Evolutionary conservation across 2,888 invertebrate genomes (phyloP), one percentile per base, ranked within the genome.

Genomic region (Oscheius onirici): DNA sequence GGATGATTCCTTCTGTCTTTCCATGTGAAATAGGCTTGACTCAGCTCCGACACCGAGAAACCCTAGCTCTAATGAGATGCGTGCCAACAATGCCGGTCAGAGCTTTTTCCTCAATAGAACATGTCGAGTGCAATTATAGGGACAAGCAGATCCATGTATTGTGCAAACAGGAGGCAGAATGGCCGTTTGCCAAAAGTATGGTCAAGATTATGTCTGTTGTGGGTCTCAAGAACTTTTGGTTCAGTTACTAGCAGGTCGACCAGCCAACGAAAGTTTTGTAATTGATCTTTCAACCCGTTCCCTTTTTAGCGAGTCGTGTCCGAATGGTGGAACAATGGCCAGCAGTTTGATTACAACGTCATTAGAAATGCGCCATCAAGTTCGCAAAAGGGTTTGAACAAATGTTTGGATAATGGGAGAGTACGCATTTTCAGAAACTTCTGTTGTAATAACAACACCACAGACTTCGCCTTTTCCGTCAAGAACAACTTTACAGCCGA

Each of bases 81-180:
- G 79, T 79, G 10, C 80, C 80, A 0, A 78, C 80, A 2, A 28
- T 78, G 34, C 76, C 74, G 28, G 80, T 80, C 34, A 26, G 24
- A 54, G 17, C n/a, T 54, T 54, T 8, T 22, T 54, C 28, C n/a
- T 22, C 46, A 34, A 34, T 34, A 34, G 34, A 34, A 34, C 34
- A 6, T 34, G 34, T 34, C 5, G 34, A 34, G n/a, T 24, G 22
- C 34, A 34, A 17, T 65, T 61, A 34, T 67, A 80, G 80, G 80
- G 80, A 15, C 78, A 78, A 43, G 75, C 80, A 22, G 80, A 80
- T 71, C 79, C 78, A 13, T 80, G 80, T 52, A 77, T 79, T 10
- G 71, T 78, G 8, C 76, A 74, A 69, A 79, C 80, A 0, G 76
- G 74, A 17, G 79, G 80, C 11, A 69, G 72, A 67, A 75, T 77